Conservation (phyloP, 2,113 vertebrate species). For the Furnarius figulus region DNA sequence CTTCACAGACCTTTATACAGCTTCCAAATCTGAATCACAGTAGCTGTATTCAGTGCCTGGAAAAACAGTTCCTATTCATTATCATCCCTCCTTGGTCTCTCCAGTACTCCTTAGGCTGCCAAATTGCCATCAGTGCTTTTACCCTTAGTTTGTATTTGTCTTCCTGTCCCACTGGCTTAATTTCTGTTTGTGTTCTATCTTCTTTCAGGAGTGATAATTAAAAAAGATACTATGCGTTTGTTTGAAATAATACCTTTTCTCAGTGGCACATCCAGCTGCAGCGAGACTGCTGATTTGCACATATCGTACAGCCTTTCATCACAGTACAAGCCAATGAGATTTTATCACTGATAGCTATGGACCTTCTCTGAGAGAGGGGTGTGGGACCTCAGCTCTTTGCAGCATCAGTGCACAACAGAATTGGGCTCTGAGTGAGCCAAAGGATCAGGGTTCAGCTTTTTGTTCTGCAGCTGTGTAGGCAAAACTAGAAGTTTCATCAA, state of each 20-base stretch:
- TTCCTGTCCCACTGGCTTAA: neutral
- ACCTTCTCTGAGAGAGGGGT: neutral
- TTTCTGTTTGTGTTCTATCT: neutral
- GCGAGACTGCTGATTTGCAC: neutral
- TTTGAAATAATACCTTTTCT: neutral
- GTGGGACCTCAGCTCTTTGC: neutral
- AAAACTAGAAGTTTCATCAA: neutral
- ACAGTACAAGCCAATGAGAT: neutral
- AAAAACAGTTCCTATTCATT: slow-evolving; percentile 43
- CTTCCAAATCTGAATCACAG: slow-evolving; percentile 47
- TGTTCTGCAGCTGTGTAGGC: neutral
- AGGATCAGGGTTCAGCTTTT: neutral
- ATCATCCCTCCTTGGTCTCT: neutral
- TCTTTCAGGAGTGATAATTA: neutral
- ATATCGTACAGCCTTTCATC: neutral
- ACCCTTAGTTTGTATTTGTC: neutral
- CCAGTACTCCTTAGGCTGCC: neutral
- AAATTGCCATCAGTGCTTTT: slow-evolving; percentile 39
- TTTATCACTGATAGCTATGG: neutral
- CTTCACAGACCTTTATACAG: neutral
- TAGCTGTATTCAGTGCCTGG: slow-evolving; percentile 28
- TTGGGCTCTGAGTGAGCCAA: neutral
- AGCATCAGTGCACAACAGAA: neutral
- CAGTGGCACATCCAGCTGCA: neutral
- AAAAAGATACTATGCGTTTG: neutral